phyloP scores from a whole-genome alignment of 1,140 invertebrate genomes.

The Magallana ariakensis region DNA sequence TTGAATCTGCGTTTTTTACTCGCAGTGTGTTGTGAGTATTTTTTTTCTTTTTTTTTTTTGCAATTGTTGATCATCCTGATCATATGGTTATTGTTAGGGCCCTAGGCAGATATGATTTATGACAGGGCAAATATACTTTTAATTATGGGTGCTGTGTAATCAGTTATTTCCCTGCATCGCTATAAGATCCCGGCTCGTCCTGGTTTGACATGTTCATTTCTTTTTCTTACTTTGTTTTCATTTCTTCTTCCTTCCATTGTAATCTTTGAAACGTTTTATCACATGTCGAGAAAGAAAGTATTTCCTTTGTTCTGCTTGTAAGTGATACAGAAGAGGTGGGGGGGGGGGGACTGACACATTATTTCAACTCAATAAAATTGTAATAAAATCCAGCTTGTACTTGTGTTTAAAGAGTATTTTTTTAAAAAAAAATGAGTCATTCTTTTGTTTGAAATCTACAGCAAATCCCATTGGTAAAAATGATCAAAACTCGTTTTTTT shows the following conservation, averaged over 20 bases:
- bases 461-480: background rate
- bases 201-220: slow-evolving; percentile 36
- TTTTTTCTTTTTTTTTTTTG: background rate
- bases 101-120: slow-evolving; percentile 28
- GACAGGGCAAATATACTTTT: slow-evolving; percentile 30
- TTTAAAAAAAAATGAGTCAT: background rate
- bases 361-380: background rate
- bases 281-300: background rate
- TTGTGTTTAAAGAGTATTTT: background rate
- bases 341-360: background rate
- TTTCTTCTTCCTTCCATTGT: background rate
- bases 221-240: slow-evolving; percentile 29
- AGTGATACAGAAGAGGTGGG: background rate
- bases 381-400: background rate
- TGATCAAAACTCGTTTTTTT: background rate
- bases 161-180: slow-evolving; percentile 29
- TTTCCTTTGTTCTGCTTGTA: background rate
- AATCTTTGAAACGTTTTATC: slow-evolving; percentile 35
- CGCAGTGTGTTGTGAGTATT: background rate
- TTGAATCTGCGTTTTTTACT: slow-evolving; percentile 17
- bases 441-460: background rate
- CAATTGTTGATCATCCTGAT: slow-evolving; percentile 26
- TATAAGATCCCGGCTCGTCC: slow-evolving; percentile 34
- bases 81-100: slow-evolving; percentile 31
- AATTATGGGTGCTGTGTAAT: slow-evolving; percentile 34